A percentile compares a stretch with the other conserved stretches of the same genome.
These are phyloP conservation scores for Ctena decussata DNA, from an alignment of 2,888 invertebrate species.

Conservation along the genomic window DNA sequence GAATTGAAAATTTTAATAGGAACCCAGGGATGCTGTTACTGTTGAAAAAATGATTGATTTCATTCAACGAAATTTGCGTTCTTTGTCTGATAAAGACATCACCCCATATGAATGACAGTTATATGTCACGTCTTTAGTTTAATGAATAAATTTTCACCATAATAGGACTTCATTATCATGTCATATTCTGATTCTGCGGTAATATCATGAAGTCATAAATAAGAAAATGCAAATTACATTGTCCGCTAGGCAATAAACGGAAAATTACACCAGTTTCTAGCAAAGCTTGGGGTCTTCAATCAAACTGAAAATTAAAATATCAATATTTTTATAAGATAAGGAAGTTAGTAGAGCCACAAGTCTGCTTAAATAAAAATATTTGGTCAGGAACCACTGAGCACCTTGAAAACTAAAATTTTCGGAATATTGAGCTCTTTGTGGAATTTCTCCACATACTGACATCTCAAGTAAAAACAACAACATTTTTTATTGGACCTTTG, in stretches of 20 bases:
- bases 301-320: conserved; percentile 3
- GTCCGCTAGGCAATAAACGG: neutral
- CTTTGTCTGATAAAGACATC: conserved; percentile 4
- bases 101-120: neutral
- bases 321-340: conserved; percentile 11
- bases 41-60: neutral
- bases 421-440: no score
- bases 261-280: conserved; percentile 1
- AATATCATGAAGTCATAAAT: neutral
- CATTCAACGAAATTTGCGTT: neutral
- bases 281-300: neutral
- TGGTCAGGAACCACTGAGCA: neutral
- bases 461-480: no score
- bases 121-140: neutral
- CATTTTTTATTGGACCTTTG: no score
- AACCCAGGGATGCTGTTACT: neutral
- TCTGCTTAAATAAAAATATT: conserved; percentile 2
- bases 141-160: conserved; percentile 1
- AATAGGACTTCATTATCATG: neutral
- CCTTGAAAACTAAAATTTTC: no score
- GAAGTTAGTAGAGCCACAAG: neutral
- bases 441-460: no score
- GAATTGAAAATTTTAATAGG: conserved; percentile 1
- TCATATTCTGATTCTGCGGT: neutral
- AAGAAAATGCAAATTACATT: conserved; percentile 13